phyloP scores from a whole-genome alignment of 2,113 vertebrate species.

The Hippocampus guttulatus region DNA sequence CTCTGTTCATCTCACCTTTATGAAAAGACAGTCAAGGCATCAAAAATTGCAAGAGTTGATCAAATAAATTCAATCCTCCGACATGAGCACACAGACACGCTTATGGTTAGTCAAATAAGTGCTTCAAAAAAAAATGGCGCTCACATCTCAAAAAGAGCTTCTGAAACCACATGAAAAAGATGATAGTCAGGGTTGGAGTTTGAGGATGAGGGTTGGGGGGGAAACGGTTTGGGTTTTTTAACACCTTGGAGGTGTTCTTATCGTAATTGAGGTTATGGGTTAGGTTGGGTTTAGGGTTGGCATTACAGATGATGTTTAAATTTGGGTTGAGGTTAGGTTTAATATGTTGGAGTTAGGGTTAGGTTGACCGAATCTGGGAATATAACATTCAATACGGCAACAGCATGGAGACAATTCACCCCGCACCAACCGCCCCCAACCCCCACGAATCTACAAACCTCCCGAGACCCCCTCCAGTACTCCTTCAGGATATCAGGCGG shows the following conservation, averaged over 20 bases:
- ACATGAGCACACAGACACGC: too few species aligned
- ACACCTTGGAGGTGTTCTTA: too few species aligned
- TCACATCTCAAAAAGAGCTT: too few species aligned
- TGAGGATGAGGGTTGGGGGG: too few species aligned
- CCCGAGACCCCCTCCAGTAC: constrained; percentile 57
- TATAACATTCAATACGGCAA: constrained; percentile 18
- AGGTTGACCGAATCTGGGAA: neutral
- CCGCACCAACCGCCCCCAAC: constrained; percentile 22
- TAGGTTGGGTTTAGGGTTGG: neutral
- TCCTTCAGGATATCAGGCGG: constrained; percentile 71
- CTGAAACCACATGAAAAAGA: neutral
- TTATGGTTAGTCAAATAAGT: too few species aligned
- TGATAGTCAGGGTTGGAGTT: too few species aligned
- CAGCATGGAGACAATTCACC: constrained; percentile 21
- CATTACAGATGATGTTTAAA: neutral
- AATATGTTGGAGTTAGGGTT: neutral
- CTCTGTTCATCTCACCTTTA: too few species aligned
- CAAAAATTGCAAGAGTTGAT: too few species aligned
- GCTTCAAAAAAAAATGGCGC: too few species aligned
- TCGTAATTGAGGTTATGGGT: neutral
- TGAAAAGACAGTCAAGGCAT: too few species aligned
- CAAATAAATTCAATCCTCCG: too few species aligned
- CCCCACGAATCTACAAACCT: constrained; percentile 22
- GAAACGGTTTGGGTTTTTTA: too few species aligned
- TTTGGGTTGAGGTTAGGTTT: neutral